Evolutionary conservation across 2,888 invertebrate species (phyloP), one percentile per base, ranked within the genome.

Genomic region (Trilocha varians): DNA sequence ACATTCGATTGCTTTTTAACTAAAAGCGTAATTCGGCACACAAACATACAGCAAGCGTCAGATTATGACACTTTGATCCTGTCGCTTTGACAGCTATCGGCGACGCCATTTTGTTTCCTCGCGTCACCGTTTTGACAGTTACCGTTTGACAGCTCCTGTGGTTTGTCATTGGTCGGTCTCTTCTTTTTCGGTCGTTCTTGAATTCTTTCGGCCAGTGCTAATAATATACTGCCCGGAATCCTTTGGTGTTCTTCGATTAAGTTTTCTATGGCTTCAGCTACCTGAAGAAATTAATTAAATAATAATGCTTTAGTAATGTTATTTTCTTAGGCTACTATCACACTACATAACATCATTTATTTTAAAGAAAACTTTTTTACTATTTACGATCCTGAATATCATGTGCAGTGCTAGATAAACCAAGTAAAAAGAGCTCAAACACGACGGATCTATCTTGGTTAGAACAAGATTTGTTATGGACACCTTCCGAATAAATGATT

Each of bases 171-270:
- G 11, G 39, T 50, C 3, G 44, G 16, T 38, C 47, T 59, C 50
- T 68, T 59, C 40, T 64, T 53, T 50, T 85, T 86, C 11, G 84
- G 83, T 34, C 78, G 57, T 43, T 83, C 72, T 50, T 82, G 71
- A 38, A 91, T 54, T 43, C 93, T 76, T 60, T 97, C 95, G 8
- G 92, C 62, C 1, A 98, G 77, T 0, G 93, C 95, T 42, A 89
- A 83, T 4, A 94, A 82, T 61, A 98, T 96, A 75, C 91, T 96
- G 11, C 97, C 97, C 1, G 98, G 97, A 45, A 94, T 78, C 49
- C 91, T 87, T 74, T 98, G 98, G 78, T 98, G 92, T 58, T 90
- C 84, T 45, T 86, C 88, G 38, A 97, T 94, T 51, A 98, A 77
- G 36, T 90, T 88, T 69, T 94, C 92, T 45, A 98, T 88, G 2